These are phyloP conservation scores for Acanthosepion pharaonis DNA, from an alignment of 2,888 invertebrate species.

Conservation along the genomic window DNA sequence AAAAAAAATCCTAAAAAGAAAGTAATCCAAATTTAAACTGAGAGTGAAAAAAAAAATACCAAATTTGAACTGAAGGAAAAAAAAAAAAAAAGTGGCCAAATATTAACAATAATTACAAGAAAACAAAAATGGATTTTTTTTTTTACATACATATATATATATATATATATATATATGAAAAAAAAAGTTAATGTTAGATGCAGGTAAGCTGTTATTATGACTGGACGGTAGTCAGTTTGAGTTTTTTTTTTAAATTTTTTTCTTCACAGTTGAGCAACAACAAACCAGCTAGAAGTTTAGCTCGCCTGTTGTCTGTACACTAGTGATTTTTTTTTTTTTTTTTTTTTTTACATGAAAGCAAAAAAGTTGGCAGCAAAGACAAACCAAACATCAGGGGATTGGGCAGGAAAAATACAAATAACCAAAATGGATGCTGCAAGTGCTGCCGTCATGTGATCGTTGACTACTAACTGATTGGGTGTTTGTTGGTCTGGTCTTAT, in stretches of 20 bases:
- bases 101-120: not conserved
- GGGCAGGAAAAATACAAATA: not conserved
- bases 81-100: not conserved
- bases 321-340: not conserved
- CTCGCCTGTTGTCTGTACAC: not conserved
- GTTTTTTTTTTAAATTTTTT: not conserved
- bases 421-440: slow-evolving; percentile 8
- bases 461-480: slow-evolving; percentile 20
- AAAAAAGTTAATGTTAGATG: not conserved
- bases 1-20: not conserved
- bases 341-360: not conserved
- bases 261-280: not conserved
- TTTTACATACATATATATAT: not conserved
- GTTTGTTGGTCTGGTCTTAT: not conserved
- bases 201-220: slow-evolving; percentile 20
- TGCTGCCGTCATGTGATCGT: not conserved
- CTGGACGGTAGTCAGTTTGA: slow-evolving; percentile 10
- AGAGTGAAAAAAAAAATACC: not conserved
- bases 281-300: not conserved
- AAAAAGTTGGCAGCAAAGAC: not conserved
- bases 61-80: no score
- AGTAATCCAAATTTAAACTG: not conserved
- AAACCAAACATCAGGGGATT: not conserved
- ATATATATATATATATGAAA: not conserved
- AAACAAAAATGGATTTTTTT: not conserved